phyloP scores from a whole-genome alignment of 2,113 vertebrate genomes.

The human region DNA sequence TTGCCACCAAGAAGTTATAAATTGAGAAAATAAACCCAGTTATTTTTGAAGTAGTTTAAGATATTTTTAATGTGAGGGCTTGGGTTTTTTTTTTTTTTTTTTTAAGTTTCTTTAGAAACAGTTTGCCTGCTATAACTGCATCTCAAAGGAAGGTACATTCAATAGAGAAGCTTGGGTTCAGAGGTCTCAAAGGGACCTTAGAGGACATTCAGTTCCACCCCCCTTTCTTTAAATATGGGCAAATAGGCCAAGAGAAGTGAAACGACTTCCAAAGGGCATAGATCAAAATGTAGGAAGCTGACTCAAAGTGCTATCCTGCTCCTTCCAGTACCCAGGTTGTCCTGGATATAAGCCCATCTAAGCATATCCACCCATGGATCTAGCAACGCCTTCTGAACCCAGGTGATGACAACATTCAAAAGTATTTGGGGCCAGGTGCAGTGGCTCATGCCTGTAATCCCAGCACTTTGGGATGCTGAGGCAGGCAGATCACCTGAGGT shows the following conservation, averaged over 20 bases:
- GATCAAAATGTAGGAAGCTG: neutral
- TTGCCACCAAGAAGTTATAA: neutral
- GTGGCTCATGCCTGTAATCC: too few species aligned
- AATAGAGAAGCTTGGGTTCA: neutral
- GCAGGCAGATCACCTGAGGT: too few species aligned
- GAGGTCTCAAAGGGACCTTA: neutral
- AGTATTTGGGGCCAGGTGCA: neutral
- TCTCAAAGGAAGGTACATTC: neutral
- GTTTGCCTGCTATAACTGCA: neutral
- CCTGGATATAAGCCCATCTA: neutral
- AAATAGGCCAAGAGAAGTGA: neutral
- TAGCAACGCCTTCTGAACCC: neutral
- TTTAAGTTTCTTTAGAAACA: slow-evolving; percentile 28
- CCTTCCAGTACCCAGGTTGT: neutral
- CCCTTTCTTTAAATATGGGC: neutral
- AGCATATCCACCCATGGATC: neutral
- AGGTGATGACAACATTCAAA: neutral
- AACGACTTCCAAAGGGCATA: neutral
- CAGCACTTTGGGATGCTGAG: too few species aligned
- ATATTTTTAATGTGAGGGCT: neutral
- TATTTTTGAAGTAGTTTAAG: neutral
- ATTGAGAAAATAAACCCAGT: neutral
- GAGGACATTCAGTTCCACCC: neutral
- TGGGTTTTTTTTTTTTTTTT: neutral
- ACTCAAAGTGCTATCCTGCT: neutral